These are phyloP conservation scores for Bolinopsis microptera DNA, from an alignment of 37 sponge, comb jelly and placozoan genomes.

Conservation along the genomic window DNA sequence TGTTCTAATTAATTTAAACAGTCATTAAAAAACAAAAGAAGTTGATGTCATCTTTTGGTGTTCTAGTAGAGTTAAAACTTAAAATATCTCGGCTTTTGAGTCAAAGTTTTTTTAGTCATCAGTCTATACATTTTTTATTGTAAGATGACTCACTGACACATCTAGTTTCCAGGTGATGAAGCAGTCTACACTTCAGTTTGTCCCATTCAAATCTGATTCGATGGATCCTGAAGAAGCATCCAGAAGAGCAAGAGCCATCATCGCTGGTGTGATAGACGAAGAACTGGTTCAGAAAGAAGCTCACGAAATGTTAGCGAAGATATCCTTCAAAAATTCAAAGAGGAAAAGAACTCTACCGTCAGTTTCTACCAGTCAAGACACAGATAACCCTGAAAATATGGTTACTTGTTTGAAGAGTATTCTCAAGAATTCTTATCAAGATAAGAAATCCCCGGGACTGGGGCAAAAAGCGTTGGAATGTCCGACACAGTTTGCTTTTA, in stretches of 20 bases:
- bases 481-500: neutral
- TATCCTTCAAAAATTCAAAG: neutral
- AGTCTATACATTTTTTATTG: neutral
- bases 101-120: neutral
- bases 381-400: neutral
- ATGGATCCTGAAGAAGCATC: neutral
- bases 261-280: neutral
- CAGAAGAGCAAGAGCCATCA: neutral
- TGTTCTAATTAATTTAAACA: too few species aligned
- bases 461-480: neutral
- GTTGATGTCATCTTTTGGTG: too few species aligned
- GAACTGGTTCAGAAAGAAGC: neutral
- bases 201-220: neutral
- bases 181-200: conserved; percentile 1
- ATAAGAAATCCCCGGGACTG: neutral
- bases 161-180: neutral
- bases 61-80: too few species aligned
- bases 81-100: too few species aligned
- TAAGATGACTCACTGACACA: too few species aligned
- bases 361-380: neutral
- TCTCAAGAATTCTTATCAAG: neutral
- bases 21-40: too few species aligned
- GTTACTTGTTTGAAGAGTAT: neutral
- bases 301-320: neutral
- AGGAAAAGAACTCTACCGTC: conserved; percentile 3